Evolutionary conservation across 2,888 invertebrate species (phyloP), one percentile per base, ranked within the genome.

Genomic region (Clusia tigrina): DNA sequence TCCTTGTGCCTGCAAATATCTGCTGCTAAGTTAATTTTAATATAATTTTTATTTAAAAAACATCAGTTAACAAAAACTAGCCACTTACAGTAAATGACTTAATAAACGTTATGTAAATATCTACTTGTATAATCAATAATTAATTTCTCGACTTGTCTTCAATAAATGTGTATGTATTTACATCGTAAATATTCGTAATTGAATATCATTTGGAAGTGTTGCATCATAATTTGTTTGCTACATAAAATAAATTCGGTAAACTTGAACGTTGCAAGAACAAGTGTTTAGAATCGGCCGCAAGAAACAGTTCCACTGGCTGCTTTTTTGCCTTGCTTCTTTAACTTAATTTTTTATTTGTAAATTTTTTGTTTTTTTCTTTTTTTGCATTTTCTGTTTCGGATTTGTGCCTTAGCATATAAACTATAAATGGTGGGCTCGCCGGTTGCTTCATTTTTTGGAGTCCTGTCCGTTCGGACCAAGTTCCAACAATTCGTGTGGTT

Each of bases 401-500:
- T n/a, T n/a, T n/a, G n/a, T n/a, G n/a, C n/a, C n/a, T n/a, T n/a
- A n/a, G n/a, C n/a, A 57, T 78, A 74, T 74, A 77, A 77, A 61
- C 77, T 75, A 67, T 78, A 74, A 71, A 73, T 73, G 71, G 20
- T 64, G 22, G 38, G 74, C 72, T 74, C 54, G 65, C 62, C 73
- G 70, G 69, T 70, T 71, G 69, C 71, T 81, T 82, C 82, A 84
- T 78, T 84, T 83, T 67, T 84, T 85, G 65, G 74, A 72, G 61
- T 83, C 83, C 57, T 83, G 79, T 32, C 81, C 83, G 77, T 82
- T 83, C 57, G 81, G 69, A 37, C 87, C 88, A 55, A 89, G 78
- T 74, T 91, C 91, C 58, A 89, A 86, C 54, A 91, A 86, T 79
- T 91, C 91, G 72, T 90, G 89, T 2, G 89, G 87, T 58, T 88